Conservation (phyloP, 2,797 vertebrate species). For the Mus spretus region DNA sequence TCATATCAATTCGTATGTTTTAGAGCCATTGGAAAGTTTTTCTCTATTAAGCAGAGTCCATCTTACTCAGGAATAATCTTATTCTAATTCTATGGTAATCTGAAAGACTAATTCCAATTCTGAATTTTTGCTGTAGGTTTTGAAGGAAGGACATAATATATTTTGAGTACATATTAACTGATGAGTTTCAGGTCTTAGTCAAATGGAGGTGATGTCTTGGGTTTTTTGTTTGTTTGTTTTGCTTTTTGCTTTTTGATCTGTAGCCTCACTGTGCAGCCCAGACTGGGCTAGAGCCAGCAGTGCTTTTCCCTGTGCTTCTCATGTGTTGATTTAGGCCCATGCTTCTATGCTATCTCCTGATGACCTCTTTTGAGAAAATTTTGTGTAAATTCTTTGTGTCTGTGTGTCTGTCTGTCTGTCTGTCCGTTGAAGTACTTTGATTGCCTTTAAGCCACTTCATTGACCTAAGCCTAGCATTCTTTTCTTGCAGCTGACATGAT, state of each 20-base stretch:
- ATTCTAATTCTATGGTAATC: not conserved
- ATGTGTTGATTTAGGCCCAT: not conserved
- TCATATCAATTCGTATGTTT: slow-evolving; percentile 26
- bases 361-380: not conserved
- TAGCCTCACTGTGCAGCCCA: not conserved
- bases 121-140: not conserved
- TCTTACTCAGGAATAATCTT: slow-evolving; percentile 30
- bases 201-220: not conserved
- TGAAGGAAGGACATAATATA: slow-evolving; percentile 25
- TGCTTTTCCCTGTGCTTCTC: not conserved
- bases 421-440: not conserved
- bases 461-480: not conserved
- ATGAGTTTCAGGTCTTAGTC: slow-evolving; percentile 3
- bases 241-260: not conserved
- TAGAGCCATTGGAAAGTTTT: not conserved
- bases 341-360: not conserved
- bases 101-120: not conserved
- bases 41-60: not conserved
- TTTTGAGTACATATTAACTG: not conserved
- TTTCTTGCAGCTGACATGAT: not conserved
- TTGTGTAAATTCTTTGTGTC: not conserved
- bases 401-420: not conserved
- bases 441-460: not conserved
- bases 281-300: not conserved
- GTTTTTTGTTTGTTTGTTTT: not conserved